Evolutionary conservation across 1,140 invertebrate species (phyloP).

Genomic region (Doryteuthis pealeii): DNA sequence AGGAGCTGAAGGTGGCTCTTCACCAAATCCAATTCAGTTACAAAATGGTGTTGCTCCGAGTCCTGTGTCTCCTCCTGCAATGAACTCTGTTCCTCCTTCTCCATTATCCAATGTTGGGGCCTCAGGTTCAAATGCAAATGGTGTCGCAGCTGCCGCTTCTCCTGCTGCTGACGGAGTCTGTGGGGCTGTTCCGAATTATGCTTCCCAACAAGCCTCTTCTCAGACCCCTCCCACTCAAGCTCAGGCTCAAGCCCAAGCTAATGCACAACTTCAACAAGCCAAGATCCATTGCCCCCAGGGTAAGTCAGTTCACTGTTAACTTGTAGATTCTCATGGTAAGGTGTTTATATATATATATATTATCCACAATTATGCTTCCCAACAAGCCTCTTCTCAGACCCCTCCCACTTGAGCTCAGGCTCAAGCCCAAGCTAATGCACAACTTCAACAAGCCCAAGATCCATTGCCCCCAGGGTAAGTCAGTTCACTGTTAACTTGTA

Average conservation of each 20-base stretch:
- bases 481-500: no score
- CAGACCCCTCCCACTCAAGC: slow-evolving; percentile 13
- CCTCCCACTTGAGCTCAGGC: no score
- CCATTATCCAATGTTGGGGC: neutral
- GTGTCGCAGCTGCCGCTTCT: slow-evolving; percentile 15
- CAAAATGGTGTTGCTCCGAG: slow-evolving; percentile 1
- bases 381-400: no score
- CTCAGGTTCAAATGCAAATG: neutral
- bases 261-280: slow-evolving; percentile 18
- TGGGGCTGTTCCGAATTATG: slow-evolving; percentile 4
- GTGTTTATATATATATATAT: no score
- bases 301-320: slow-evolving; percentile 26
- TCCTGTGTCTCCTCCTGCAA: neutral
- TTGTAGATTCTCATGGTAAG: no score
- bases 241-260: slow-evolving; percentile 8
- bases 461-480: no score
- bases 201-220: neutral
- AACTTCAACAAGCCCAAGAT: no score
- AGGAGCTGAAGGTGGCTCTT: slow-evolving; percentile 1
- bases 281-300: slow-evolving; percentile 48
- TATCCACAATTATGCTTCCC: no score
- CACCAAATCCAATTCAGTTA: neutral
- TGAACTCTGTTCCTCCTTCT: neutral
- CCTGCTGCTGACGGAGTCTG: slow-evolving; percentile 8
- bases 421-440: no score